Evolutionary conservation across 2,888 invertebrate species (phyloP).

Genomic region (Sesia bembeciformis): DNA sequence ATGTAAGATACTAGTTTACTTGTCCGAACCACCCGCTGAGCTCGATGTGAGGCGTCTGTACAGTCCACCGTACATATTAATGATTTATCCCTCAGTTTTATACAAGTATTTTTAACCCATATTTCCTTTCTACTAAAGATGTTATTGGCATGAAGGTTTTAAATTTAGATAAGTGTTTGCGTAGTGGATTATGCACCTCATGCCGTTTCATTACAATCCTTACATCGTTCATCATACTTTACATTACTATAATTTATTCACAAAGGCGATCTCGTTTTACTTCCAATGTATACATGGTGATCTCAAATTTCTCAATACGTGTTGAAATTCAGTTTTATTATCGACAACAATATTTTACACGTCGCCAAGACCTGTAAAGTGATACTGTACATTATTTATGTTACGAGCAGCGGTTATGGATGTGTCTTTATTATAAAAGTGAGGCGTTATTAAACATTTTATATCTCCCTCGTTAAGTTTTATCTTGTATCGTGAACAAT

Average conservation of each 20-base stretch:
- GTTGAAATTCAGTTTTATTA: slow-evolving; percentile 59
- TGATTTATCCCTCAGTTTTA: not conserved
- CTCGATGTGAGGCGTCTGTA: slow-evolving; percentile 62
- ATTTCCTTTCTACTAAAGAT: not conserved
- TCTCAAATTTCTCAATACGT: slow-evolving; percentile 66
- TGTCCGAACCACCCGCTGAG: slow-evolving; percentile 65
- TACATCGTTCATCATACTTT: slow-evolving; percentile 72
- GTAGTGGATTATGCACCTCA: slow-evolving; percentile 44
- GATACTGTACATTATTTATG: slow-evolving; percentile 50
- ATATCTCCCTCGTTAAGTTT: slow-evolving; percentile 15
- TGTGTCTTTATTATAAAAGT: slow-evolving; percentile 34
- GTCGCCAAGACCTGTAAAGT: slow-evolving; percentile 57
- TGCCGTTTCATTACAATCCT: slow-evolving; percentile 64
- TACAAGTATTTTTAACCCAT: not conserved
- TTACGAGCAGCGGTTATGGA: slow-evolving; percentile 24
- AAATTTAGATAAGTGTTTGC: slow-evolving; percentile 8
- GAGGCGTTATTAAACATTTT: slow-evolving; percentile 20
- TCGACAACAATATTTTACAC: slow-evolving; percentile 67
- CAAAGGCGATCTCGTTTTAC: slow-evolving; percentile 60
- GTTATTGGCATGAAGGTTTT: not conserved
- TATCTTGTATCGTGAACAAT: not conserved
- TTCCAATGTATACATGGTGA: slow-evolving; percentile 54
- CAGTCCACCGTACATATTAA: slow-evolving; percentile 20
- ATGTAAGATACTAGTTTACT: slow-evolving; percentile 62
- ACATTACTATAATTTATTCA: slow-evolving; percentile 71